Conservation (phyloP, 2,888 invertebrate genomes). For the Drosophila percnosoma region DNA sequence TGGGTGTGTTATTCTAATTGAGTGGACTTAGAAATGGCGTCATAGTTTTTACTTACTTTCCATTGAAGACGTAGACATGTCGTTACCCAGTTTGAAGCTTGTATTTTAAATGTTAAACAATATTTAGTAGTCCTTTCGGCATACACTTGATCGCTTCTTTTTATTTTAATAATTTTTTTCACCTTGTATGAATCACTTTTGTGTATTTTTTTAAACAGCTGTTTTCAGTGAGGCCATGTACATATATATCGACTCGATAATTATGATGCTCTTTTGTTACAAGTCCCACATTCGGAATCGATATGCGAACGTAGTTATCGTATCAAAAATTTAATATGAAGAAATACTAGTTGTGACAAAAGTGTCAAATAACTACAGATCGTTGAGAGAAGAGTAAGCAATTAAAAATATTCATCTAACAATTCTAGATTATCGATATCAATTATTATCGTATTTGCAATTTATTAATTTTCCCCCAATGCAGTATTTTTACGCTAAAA, state of each 20-base stretch:
- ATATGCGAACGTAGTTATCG: not conserved
- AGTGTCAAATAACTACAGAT: not conserved
- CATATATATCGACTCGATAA: not conserved
- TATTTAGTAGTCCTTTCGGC: not conserved
- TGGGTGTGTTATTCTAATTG: slow-evolving; percentile 21
- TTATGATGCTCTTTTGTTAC: not conserved
- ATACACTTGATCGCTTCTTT: slow-evolving; percentile 2
- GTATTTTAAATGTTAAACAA: slow-evolving; percentile 1
- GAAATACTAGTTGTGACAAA: not conserved
- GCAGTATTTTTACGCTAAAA: not conserved
- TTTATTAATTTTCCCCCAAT: not conserved
- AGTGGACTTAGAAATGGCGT: slow-evolving; percentile 29
- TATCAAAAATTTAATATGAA: not conserved
- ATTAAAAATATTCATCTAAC: not conserved
- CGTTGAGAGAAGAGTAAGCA: not conserved
- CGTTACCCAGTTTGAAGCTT: slow-evolving; percentile 90
- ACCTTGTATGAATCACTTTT: slow-evolving; percentile 44
- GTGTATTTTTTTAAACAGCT: slow-evolving; percentile 18
- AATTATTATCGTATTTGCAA: not conserved
- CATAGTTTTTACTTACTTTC: slow-evolving; percentile 89
- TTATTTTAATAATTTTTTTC: slow-evolving; percentile 21
- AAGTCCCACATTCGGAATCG: not conserved
- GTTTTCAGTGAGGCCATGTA: not conserved
- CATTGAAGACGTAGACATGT: slow-evolving; percentile 95
- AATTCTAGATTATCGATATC: not conserved